Evolutionary conservation across 2,113 vertebrate genomes (phyloP), one percentile per base, ranked within the genome.

Genomic region (Bujurquina vittata): DNA sequence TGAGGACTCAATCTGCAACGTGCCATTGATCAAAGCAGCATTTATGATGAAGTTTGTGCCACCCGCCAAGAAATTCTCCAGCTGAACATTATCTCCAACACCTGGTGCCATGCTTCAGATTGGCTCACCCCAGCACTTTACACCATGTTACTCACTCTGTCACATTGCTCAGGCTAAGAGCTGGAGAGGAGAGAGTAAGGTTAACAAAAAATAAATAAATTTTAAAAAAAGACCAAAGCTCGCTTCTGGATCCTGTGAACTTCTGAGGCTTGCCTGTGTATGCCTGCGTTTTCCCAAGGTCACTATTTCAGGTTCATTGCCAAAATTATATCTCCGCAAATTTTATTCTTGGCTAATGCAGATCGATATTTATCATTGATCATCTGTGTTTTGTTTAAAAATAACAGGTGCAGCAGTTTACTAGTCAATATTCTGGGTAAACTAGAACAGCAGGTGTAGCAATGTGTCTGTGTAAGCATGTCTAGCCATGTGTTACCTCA

Each of bases 11-110:
- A 92, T 94, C 93, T 85, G 77, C 80, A 78, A 84, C 8, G 54
- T 83, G 59, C 84, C 87, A 94, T 94, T 84, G 79, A 94, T 94
- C 93, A 95, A 92, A 94, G 88, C 81, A 63, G 75, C 83, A 83
- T 87, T 77, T 80, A 77, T 82, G 81, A 90, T 90, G 89, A 88
- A 89, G 88, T 89, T 84, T 90, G 78, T 37, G 52, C 85, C 80
- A 83, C 81, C 85, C 55, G 63, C 84, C 84, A 79, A 90, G 85
- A 86, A 89, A 80, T 80, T 59, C 84, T 91, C 67, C 55, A 11
- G 85, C 40, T 35, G 57, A 92, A 91, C 84, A 85, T 92, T 88
- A 89, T 90, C 84, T 88, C 75, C 83, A 90, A 81, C 89, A 94
- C 94, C 91, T 93, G 90, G 88, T 82, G 81, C 89, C 60, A 54